phyloP scores from a whole-genome alignment of 2,113 vertebrate species.

The Mohoua ochrocephala region DNA sequence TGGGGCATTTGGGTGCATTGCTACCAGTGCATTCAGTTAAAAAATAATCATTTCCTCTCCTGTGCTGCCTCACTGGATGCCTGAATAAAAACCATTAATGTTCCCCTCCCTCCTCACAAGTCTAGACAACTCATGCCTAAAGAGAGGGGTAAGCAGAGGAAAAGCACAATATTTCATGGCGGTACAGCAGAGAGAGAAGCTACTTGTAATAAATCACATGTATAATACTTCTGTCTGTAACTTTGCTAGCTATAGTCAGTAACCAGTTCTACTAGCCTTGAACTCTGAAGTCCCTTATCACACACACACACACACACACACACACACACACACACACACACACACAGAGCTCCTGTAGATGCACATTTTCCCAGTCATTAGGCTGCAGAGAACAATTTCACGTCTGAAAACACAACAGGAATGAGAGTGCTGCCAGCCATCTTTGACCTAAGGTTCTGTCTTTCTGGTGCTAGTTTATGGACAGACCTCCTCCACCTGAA shows the following conservation, averaged over 20 bases:
- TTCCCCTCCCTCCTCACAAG: neutral
- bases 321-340: too few species aligned
- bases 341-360: neutral
- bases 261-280: neutral
- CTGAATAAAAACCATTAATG: slow-evolving; percentile 22
- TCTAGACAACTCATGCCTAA: neutral
- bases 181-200: neutral
- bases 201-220: neutral
- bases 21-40: slow-evolving; percentile 39
- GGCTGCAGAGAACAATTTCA: neutral
- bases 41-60: slow-evolving; percentile 42
- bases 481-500: neutral
- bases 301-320: too few species aligned
- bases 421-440: neutral
- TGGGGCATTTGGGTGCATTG: neutral
- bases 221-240: neutral
- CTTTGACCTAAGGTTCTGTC: neutral
- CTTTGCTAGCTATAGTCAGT: neutral
- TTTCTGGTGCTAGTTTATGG: neutral
- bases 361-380: neutral
- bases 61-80: neutral
- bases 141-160: neutral
- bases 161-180: neutral
- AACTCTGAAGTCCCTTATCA: neutral
- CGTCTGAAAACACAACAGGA: neutral